Evolutionary conservation across 2,797 vertebrate genomes (phyloP), one percentile per base, ranked within the genome.

Genomic region (Discoglossus pictus): DNA sequence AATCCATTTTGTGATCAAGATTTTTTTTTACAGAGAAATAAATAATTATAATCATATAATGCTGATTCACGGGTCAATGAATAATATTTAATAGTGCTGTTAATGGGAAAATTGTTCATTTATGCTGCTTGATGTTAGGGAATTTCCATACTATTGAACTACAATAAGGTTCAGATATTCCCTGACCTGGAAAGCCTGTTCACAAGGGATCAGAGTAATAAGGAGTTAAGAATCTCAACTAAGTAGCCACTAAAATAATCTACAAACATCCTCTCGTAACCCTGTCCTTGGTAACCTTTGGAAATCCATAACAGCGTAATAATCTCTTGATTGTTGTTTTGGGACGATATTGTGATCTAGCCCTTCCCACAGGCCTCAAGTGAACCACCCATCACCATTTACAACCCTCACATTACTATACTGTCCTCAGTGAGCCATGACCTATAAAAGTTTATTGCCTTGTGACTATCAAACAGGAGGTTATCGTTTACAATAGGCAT

Each of bases 391-490:
- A 63, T 35, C 12, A 4, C 53, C 52, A 53, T 71, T 71, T 71
- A 59, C 53, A 71, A 51, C 61, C 46, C 51, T 63, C 44, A 52
- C 24, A 48, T 64, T 53, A 35, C 61, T 59, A 65, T 64, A 71
- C 59, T 59, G 52, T 50, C 53, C 52, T 50, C 54, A 59, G 44
- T 51, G 60, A 58, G 68, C 68, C 40, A 44, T 59, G 61, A 59
- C 68, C 61, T 42, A 71, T 71, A 65, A 71, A 71, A 64, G 7
- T 64, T 71, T 71, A 64, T 42, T 38, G 31, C 53, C 61, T 65
- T 64, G 65, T 59, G 53, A 23, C 23, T 64, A 46, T 64, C 61
- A 53, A 44, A 51, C 44, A 23, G 53, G 21, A 21, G 35, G 21
- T 25, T 20, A 24, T 44, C 25, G 38, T 58, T 42, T 51, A 65